Conservation (phyloP, 2,888 invertebrate species). For the Drosophila multiciliata region DNA sequence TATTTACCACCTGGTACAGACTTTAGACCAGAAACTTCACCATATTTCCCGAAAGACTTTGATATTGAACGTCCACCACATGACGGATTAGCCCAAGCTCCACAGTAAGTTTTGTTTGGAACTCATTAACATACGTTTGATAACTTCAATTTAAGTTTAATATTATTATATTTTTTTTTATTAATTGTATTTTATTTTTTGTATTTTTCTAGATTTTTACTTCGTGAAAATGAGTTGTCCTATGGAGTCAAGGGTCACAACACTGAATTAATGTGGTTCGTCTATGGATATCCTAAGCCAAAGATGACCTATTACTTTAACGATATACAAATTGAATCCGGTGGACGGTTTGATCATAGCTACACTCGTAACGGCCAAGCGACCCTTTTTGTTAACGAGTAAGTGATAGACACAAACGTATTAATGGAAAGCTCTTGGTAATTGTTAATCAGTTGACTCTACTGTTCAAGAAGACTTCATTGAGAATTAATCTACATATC, state of each 20-base stretch:
- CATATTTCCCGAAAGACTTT: conserved; percentile 96
- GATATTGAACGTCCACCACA: conserved; percentile 95
- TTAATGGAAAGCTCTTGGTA: not conserved
- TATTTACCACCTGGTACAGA: conserved; percentile 92
- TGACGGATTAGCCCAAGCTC: conserved; percentile 93
- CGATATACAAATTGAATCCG: conserved; percentile 92
- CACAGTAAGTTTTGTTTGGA: conserved; percentile 85
- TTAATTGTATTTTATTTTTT: too few species aligned
- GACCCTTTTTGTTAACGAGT: conserved; percentile 94
- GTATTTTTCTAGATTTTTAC: conserved; percentile 88
- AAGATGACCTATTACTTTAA: conserved; percentile 95
- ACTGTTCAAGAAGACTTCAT: not conserved
- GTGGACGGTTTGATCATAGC: conserved; percentile 93
- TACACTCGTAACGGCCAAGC: conserved; percentile 96
- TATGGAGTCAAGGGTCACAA: conserved; percentile 97
- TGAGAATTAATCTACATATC: not conserved
- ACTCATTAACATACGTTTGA: too few species aligned
- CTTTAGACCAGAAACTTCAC: conserved; percentile 93
- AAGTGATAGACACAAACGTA: conserved; percentile 30
- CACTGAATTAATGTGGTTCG: conserved; percentile 95
- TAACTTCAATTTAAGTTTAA: not conserved
- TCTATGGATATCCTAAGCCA: conserved; percentile 98
- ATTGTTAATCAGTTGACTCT: not conserved
- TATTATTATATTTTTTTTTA: not conserved
- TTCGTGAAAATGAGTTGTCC: conserved; percentile 93